Base-by-base conservation (phyloP, 2,113 vertebrate genomes). In the Pachyramphus minor region DNA sequence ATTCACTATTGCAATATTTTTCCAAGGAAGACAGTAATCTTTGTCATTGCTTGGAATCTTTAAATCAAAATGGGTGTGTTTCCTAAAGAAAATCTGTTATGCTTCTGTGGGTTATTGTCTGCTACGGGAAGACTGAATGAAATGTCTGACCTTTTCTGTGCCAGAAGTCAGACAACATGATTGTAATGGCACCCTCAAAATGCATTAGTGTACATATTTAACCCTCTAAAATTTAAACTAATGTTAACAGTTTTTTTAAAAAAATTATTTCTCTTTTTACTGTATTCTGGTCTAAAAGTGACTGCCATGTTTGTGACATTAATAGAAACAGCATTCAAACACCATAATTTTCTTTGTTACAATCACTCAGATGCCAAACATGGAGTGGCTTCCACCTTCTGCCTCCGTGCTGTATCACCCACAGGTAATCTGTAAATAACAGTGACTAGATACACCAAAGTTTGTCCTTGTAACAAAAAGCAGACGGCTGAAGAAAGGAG, bases 381-480 rank as follows among this genome's bases (percentile, higher is more conserved):
- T 24, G 14, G 42, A 92, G 28, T 63, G 16, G 37, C 47, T 93
- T 92, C 67, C 15, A 64, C 47, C 50, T 90, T 88, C 73, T 93
- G 53, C 41, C 47, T 92, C 30, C 12, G 35, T 88, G 47, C 35
- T 90, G 58, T 39, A 44, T 78, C 64, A 89, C 60, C 52, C 69
- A 68, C 84, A 87, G 77, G 84, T 92, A 91, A 93, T 95, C 84
- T 89, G 91, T 89, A 92, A 92, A 89, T 78, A 91, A 67, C 33
- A 20, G 52, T 72, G 76, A 72, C 76, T 31, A 22, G 8, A 33
- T 28, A n/a, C 0, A 0, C 35, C 59, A 6, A 84, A 92, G 76
- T 84, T 92, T 72, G 80, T 92, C 83, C 76, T 90, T 68, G 76
- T 64, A 60, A 75, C 47, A 37, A 23, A 89, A 88, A 77, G 22